Percentiles rank a stretch among this genome's conserved stretches.
These are phyloP conservation scores for Uromys caudimaculatus DNA, from an alignment of 2,797 vertebrate genomes.

Conservation along the genomic window DNA sequence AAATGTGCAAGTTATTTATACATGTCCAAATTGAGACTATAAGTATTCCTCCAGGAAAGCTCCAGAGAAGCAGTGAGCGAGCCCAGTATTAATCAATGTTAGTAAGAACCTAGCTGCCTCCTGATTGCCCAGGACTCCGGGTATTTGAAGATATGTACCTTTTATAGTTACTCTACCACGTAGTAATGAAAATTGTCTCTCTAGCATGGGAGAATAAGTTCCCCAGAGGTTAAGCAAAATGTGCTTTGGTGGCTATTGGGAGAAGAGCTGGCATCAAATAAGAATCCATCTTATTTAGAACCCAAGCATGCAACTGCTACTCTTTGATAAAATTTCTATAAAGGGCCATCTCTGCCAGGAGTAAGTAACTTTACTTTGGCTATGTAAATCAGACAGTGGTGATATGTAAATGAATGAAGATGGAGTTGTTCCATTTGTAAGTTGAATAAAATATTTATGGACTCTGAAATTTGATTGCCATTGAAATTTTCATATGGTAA, in stretches of 20 bases:
- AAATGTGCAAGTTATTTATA: neutral
- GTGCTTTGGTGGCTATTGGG: fast-evolving
- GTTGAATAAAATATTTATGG: neutral
- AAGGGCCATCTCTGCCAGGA: neutral
- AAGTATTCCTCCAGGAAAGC: neutral
- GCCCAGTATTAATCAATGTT: neutral
- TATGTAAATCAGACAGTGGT: neutral
- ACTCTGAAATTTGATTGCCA: neutral
- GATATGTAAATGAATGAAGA: neutral
- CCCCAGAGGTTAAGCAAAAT: neutral
- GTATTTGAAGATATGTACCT: neutral
- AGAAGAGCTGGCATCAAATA: neutral
- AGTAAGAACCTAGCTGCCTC: neutral
- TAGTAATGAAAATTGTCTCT: neutral
- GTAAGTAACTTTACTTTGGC: neutral
- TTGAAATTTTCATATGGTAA: neutral
- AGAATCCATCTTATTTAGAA: neutral
- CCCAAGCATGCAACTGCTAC: neutral
- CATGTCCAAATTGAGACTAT: neutral
- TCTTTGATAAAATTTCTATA: neutral
- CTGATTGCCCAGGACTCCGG: neutral
- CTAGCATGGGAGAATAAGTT: neutral
- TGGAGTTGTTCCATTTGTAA: neutral
- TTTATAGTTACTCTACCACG: neutral
- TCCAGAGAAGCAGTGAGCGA: neutral